phyloP scores from a whole-genome alignment of 2,888 invertebrate species.

The Drosophila borealis region DNA sequence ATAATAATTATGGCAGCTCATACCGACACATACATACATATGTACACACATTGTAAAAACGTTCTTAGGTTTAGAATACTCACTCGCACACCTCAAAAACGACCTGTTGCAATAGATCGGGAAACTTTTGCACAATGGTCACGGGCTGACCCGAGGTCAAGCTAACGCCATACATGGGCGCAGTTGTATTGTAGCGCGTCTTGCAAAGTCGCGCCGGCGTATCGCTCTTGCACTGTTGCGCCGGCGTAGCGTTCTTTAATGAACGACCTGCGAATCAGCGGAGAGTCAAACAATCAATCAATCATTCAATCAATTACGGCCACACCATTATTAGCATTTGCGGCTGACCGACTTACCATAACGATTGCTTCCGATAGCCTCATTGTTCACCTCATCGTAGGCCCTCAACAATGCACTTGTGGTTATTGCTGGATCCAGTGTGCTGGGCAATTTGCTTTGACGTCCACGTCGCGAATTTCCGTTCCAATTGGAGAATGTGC shows the following conservation, averaged over 20 bases:
- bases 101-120: slow-evolving; percentile 95
- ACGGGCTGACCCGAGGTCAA: slow-evolving; percentile 96
- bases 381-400: slow-evolving; percentile 86
- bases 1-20: neutral
- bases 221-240: slow-evolving; percentile 86
- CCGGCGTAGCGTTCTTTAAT: slow-evolving; percentile 78
- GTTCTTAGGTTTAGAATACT: slow-evolving; percentile 84
- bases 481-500: slow-evolving; percentile 90
- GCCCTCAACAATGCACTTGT: slow-evolving; percentile 89
- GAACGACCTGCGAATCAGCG: slow-evolving; percentile 82
- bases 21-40: neutral
- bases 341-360: slow-evolving; percentile 84
- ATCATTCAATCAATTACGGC: slow-evolving; percentile 48
- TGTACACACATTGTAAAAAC: neutral
- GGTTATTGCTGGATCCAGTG: slow-evolving; percentile 91
- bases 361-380: slow-evolving; percentile 83
- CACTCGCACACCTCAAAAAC: slow-evolving; percentile 97
- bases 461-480: slow-evolving; percentile 90
- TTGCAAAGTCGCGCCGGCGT: slow-evolving; percentile 92
- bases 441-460: slow-evolving; percentile 86
- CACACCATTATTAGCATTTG: slow-evolving; percentile 50
- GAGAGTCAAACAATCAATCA: slow-evolving; percentile 26
- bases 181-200: slow-evolving; percentile 96
- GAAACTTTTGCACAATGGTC: slow-evolving; percentile 97
- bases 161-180: slow-evolving; percentile 97